Evolutionary conservation across 2,113 vertebrate genomes (phyloP).

Genomic region (Gymnarchus niloticus): DNA sequence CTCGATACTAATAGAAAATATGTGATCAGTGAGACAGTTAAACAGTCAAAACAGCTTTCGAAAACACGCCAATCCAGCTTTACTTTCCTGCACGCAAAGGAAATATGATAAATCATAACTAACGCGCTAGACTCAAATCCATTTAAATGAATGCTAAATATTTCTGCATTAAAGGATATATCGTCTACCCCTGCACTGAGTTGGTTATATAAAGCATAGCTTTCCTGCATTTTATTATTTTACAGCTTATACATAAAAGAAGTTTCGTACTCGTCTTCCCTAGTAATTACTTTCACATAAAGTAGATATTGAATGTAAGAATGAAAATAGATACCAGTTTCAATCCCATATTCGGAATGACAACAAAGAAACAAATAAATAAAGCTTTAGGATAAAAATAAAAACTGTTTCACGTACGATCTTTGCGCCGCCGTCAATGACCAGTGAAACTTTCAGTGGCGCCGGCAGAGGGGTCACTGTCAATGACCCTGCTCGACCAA

Average conservation of each 20-base stretch:
- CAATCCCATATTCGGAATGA: background rate
- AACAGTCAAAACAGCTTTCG: background rate
- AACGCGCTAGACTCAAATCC: background rate
- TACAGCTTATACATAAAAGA: background rate
- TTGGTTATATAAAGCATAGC: background rate
- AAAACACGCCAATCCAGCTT: background rate
- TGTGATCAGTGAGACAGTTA: background rate
- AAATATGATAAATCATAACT: background rate
- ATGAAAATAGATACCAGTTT: background rate
- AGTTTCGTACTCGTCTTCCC: background rate
- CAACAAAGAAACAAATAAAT: background rate
- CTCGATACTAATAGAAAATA: background rate
- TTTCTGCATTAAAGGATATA: background rate
- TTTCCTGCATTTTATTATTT: background rate
- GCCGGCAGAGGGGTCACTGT: slow-evolving; percentile 31
- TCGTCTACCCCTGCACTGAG: background rate
- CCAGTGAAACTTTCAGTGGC: slow-evolving; percentile 25
- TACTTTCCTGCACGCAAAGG: background rate
- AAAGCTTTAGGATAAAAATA: background rate
- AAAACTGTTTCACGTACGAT: background rate
- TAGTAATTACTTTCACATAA: background rate
- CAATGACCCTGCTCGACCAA: slow-evolving; percentile 21
- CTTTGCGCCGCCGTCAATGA: background rate
- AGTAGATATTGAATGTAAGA: background rate
- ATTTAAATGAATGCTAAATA: background rate